Evolutionary conservation across 2,113 vertebrate genomes (phyloP).

Genomic region (Mobula hypostoma): DNA sequence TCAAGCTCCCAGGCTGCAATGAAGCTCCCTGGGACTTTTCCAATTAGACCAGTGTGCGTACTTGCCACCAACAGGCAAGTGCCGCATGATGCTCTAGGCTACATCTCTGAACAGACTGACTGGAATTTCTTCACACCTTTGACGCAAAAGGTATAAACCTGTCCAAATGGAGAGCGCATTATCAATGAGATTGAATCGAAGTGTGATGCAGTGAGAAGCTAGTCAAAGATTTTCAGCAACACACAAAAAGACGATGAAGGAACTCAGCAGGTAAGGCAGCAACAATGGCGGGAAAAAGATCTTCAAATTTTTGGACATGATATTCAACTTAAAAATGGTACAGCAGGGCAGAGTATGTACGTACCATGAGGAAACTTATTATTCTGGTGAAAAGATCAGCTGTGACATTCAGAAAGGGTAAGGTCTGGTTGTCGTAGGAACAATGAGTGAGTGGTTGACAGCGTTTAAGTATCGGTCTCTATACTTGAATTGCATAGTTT

Average conservation of each 20-base stretch:
- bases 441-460: no score
- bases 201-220: not conserved
- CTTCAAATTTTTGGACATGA: not conserved
- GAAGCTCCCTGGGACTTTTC: not conserved
- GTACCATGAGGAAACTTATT: not conserved
- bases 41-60: not conserved
- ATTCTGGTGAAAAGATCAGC: not conserved
- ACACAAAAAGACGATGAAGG: no score
- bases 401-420: not conserved
- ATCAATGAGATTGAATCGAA: not conserved
- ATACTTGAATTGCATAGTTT: no score
- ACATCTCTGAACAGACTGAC: not conserved
- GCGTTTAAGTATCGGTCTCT: no score
- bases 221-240: no score
- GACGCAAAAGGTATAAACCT: not conserved
- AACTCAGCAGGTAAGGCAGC: no score
- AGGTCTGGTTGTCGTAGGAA: no score
- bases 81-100: not conserved
- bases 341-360: not conserved
- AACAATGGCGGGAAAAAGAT: not conserved
- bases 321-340: not conserved
- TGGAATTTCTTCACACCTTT: not conserved
- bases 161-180: not conserved
- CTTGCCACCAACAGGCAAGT: not conserved
- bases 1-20: not conserved